phyloP scores from a whole-genome alignment of 2,888 invertebrate species.

The Oasisia sp. region DNA sequence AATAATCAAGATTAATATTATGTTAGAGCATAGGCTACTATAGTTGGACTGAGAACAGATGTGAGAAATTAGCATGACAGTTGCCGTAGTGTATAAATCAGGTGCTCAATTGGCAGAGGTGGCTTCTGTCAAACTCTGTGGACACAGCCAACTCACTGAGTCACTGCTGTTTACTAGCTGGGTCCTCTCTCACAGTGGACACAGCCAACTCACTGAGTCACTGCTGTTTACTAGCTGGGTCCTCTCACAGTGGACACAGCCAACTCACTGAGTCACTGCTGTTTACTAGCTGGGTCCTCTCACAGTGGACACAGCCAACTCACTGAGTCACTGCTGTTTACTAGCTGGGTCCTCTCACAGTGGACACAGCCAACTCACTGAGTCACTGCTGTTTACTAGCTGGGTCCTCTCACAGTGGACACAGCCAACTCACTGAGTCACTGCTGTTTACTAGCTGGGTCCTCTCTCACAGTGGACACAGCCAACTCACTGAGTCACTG shows the following conservation, averaged over 20 bases:
- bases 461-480: too few relatives aligned
- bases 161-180: background rate
- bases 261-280: background rate
- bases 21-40: background rate
- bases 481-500: background rate
- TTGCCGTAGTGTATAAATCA: background rate
- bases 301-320: background rate
- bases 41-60: background rate
- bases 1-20: constrained; percentile 3
- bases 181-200: background rate
- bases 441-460: background rate
- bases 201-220: background rate
- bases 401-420: too few relatives aligned
- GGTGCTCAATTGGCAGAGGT: background rate
- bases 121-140: background rate
- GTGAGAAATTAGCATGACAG: background rate
- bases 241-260: background rate
- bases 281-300: background rate
- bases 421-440: background rate
- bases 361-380: background rate
- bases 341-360: too few relatives aligned
- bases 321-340: background rate
- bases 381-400: background rate
- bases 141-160: background rate
- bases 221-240: background rate